These are phyloP conservation scores for Falcunculus frontatus DNA, from an alignment of 2,113 vertebrate genomes.

Conservation along the genomic window DNA sequence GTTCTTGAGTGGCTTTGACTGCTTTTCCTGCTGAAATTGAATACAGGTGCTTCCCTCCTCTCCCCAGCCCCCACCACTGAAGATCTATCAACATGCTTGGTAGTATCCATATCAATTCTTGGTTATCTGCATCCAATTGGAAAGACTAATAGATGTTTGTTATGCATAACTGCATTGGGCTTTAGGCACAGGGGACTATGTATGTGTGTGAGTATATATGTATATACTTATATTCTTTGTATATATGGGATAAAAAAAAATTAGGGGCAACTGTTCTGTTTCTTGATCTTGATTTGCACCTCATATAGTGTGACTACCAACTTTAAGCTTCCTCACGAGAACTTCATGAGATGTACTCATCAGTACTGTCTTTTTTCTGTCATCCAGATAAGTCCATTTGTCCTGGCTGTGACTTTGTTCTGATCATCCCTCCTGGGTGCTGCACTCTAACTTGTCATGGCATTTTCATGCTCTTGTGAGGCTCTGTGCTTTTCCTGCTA, in stretches of 20 bases:
- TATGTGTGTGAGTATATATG: background rate
- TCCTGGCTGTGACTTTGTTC: background rate
- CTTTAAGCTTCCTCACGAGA: background rate
- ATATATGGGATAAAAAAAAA: background rate
- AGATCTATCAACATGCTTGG: background rate
- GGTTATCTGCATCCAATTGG: background rate
- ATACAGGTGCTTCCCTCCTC: background rate
- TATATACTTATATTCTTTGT: background rate
- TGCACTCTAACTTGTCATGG: background rate
- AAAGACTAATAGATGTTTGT: background rate
- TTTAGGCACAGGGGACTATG: background rate
- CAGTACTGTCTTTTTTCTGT: background rate
- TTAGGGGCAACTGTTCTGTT: background rate
- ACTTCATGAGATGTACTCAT: background rate
- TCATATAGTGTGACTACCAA: background rate
- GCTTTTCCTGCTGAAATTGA: background rate
- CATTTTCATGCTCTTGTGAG: background rate
- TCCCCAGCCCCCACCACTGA: background rate
- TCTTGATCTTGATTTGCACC: background rate
- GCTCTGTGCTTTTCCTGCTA: background rate
- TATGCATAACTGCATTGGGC: background rate
- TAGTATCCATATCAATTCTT: background rate
- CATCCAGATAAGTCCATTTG: background rate
- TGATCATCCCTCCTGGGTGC: background rate
- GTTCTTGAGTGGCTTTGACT: background rate